Evolutionary conservation across 2,888 invertebrate species (phyloP), one percentile per base, ranked within the genome.

Genomic region (Drosophila lutescens): DNA sequence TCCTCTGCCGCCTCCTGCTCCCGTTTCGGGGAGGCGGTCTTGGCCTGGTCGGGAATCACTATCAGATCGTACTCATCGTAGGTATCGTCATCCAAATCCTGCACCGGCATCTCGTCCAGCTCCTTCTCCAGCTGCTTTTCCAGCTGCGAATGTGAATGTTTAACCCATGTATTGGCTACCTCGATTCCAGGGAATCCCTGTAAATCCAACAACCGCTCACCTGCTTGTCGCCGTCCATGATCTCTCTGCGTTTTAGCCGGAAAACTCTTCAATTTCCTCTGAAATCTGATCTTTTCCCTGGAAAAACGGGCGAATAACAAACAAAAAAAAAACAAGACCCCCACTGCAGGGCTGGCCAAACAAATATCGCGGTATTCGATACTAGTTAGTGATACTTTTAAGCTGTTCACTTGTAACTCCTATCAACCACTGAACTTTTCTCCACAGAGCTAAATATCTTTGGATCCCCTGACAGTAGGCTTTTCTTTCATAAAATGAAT

Each of bases 61-160:
- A 61, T 38, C 8, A 57, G 15, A 5, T 61, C 46, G 20, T 32
- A 57, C 0, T 61, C 57, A 0, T 36, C 56, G 10, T 55, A 34
- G 5, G 43, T 15, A 7, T 59, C 55, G 10, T 26, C 17, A 6
- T 44, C 60, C 6, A 12, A n/a, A 17, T 46, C 38, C 20, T 58
- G 32, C 1, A 3, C 46, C 13, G 59, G 46, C 58, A 47, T 58
- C 15, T 40, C 46, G 38, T 40, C 61, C 30, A 46, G 44, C 38
- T 57, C 57, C 6, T 57, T 20, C 36, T 61, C 57, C 20, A 40
- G 38, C 32, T 58, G 44, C 2, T 9, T 30, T 12, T 57, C 38
- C 30, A 46, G n/a, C 61, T 61, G 46, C 20, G 2, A 40, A 17
- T 17, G 10, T 17, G n/a, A n/a, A 7, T 0, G 30, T 0, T 10